Conservation (phyloP, 2,797 vertebrate genomes). For the Melanotaenia maccullochi region DNA sequence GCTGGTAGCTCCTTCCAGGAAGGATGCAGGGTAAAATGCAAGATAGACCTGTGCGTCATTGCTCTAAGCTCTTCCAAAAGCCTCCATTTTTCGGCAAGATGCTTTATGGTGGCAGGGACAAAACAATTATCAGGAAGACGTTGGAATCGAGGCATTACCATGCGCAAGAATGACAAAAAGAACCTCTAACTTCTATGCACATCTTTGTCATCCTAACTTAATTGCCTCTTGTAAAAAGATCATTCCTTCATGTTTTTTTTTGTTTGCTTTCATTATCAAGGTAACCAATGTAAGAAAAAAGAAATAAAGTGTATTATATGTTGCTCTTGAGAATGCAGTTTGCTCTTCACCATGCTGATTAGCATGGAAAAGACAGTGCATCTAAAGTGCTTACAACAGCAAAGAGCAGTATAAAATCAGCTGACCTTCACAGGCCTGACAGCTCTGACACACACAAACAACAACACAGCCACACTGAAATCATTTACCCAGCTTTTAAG, state of each 20-base stretch:
- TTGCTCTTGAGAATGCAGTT: slow-evolving; percentile 31
- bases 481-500: slow-evolving; percentile 29
- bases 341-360: slow-evolving; percentile 58
- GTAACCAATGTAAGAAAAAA: slow-evolving; percentile 24
- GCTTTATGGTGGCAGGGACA: not conserved
- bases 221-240: not conserved
- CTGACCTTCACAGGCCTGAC: slow-evolving; percentile 72
- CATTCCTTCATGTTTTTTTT: slow-evolving; percentile 12
- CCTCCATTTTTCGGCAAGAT: not conserved
- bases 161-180: not conserved
- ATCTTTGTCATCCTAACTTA: slow-evolving; percentile 4
- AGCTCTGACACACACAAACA: slow-evolving; percentile 51
- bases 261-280: slow-evolving; percentile 20
- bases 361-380: slow-evolving; percentile 59
- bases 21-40: not conserved
- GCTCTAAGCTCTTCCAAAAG: not conserved
- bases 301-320: slow-evolving; percentile 17
- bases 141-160: not conserved
- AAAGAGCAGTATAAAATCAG: slow-evolving; percentile 65
- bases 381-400: slow-evolving; percentile 67
- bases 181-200: slow-evolving; percentile 13
- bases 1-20: not conserved
- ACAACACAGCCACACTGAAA: slow-evolving; percentile 21
- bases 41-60: not conserved
- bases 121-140: not conserved